Base-by-base conservation (phyloP, 2,113 vertebrate genomes). In the Ophiodon elongatus region DNA sequence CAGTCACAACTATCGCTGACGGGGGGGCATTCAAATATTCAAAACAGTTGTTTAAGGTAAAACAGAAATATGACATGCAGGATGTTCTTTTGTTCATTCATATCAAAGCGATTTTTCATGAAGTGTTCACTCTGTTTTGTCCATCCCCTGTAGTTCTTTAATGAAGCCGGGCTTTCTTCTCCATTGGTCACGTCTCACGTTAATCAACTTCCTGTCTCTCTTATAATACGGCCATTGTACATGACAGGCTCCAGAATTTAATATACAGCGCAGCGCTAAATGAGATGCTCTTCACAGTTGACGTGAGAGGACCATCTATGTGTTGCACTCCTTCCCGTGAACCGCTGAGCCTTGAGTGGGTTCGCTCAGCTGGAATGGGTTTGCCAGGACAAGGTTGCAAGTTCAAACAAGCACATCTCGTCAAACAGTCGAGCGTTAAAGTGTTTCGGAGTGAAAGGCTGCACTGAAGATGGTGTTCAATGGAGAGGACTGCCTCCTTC, bases 211-310 rank as follows among this genome's bases (percentile, higher is more conserved):
- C 80, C 68, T 11, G 9, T 64, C 63, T 2, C 1, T 35, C 29
- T 64, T 72, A 89, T 88, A 88, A 85, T 79, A 74, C 67, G 43
- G 79, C 65, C 72, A 83, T 79, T 82, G 85, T 89, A 85, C 88
- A 87, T 69, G 85, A 82, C 88, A 80, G 79, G 47, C 77, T 41
- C 41, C 68, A 84, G 76, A 73, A 85, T 85, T 69, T 83, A 87
- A 92, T 89, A 74, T 80, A 88, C 45, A 81, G 70, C 6, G 0
- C 65, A 29, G 70, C 68, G n/a, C 56, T 71, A 76, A 84, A 88
- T 69, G 80, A 83, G 78, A 69, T 15, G 70, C 77, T 85, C 85
- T 87, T 84, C 85, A 88, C 66, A 66, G 84, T 62, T 13, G 50
- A 83, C 74, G 76, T 84, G 87, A 88, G 69, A 78, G 69, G 50